These are phyloP conservation scores for Lycaon pictus DNA, from an alignment of 2,113 vertebrate genomes.

Conservation along the genomic window DNA sequence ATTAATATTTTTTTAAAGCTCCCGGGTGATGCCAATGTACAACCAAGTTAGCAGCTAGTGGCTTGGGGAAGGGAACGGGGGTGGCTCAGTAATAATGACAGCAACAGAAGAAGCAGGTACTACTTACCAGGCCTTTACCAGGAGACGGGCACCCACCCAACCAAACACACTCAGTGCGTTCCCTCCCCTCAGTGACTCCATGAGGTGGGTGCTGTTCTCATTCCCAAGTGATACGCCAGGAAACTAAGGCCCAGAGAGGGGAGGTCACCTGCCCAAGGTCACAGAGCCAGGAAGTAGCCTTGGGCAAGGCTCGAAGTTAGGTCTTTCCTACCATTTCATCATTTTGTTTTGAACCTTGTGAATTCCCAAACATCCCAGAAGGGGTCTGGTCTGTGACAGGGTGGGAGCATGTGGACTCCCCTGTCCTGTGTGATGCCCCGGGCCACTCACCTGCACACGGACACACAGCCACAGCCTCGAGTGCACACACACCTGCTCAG, in stretches of 20 bases:
- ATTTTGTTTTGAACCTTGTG: not conserved
- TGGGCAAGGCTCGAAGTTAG: not conserved
- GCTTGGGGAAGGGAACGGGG: not conserved
- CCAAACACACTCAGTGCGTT: not conserved
- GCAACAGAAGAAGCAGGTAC: not conserved
- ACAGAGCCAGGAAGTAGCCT: not conserved
- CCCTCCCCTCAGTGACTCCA: not conserved
- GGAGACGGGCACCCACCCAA: rapidly evolving
- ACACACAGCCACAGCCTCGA: not conserved
- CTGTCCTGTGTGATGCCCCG: not conserved
- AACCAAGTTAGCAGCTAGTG: not conserved
- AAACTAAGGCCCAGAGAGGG: not conserved
- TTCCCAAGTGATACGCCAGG: not conserved
- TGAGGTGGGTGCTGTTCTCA: not conserved
- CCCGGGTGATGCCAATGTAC: not conserved
- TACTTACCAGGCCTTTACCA: not conserved
- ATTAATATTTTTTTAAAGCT: not conserved
- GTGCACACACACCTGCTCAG: rapidly evolving
- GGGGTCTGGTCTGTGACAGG: not conserved
- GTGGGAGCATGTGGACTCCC: rapidly evolving
- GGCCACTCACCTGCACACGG: not conserved
- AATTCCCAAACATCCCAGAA: not conserved
- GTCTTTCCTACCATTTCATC: not conserved
- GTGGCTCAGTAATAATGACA: not conserved
- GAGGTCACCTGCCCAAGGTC: not conserved